These are phyloP conservation scores for Bombylius discolor DNA, from an alignment of 2,888 invertebrate genomes.

Conservation along the genomic window DNA sequence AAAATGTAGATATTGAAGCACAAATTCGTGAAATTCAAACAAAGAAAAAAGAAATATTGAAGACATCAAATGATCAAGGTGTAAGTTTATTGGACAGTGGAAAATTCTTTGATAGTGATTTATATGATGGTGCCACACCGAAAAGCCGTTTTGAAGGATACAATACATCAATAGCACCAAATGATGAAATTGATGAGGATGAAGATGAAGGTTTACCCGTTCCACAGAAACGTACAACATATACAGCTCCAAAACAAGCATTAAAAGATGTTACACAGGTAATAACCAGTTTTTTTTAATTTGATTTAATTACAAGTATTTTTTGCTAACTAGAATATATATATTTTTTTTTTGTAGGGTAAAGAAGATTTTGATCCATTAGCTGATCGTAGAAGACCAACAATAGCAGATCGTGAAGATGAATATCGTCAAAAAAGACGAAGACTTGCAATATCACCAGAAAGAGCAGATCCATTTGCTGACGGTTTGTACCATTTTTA, in stretches of 20 bases:
- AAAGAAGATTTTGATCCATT: conserved; percentile 91
- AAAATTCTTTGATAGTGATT: conserved; percentile 82
- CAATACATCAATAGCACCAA: conserved; percentile 90
- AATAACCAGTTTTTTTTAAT: conserved; percentile 16
- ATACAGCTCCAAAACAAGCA: conserved; percentile 76
- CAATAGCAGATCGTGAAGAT: conserved; percentile 93
- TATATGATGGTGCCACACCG: conserved; percentile 64
- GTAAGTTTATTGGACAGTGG: conserved; percentile 76
- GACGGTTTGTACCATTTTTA: conserved; percentile 58
- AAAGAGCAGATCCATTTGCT: conserved; percentile 93
- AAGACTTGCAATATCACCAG: conserved; percentile 89
- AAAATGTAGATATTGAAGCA: conserved; percentile 74
- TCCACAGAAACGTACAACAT: conserved; percentile 59
- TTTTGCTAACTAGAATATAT: not conserved
- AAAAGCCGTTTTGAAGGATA: conserved; percentile 85
- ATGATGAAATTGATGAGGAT: conserved; percentile 89
- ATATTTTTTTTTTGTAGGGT: conserved; percentile 42
- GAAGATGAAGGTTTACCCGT: conserved; percentile 52
- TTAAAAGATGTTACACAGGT: conserved; percentile 85
- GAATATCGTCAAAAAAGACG: conserved; percentile 85
- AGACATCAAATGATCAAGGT: conserved; percentile 50
- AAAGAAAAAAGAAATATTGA: conserved; percentile 66
- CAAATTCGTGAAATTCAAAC: conserved; percentile 84
- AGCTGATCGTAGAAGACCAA: conserved; percentile 79
- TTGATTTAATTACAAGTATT: not conserved